Conservation (phyloP, 2,888 invertebrate species). For the Poecilobothrus nobilitatus region DNA sequence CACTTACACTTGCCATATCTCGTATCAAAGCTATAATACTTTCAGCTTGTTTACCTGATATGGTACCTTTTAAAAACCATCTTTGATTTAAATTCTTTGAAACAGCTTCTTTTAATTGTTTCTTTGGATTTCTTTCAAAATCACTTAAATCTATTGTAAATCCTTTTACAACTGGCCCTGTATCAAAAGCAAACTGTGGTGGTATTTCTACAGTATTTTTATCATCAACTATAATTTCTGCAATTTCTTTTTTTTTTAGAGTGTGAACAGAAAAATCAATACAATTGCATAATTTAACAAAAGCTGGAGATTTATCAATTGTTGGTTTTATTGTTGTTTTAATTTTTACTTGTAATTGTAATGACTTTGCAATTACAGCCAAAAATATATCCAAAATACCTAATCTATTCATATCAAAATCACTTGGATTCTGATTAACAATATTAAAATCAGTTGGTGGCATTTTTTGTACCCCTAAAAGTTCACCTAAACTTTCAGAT, state of each 20-base stretch:
- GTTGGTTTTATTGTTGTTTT: conserved; percentile 37
- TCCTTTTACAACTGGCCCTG: conserved; percentile 10
- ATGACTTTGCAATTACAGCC: conserved; percentile 81
- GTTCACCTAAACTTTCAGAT: conserved; percentile 70
- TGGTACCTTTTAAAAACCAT: conserved; percentile 85
- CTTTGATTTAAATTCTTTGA: conserved; percentile 43
- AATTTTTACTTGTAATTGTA: conserved; percentile 80
- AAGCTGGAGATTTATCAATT: conserved; percentile 51
- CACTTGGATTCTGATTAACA: conserved; percentile 47
- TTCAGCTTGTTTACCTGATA: conserved; percentile 77
- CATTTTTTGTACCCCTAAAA: conserved; percentile 60
- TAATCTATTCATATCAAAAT: conserved; percentile 49
- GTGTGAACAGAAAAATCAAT: conserved; percentile 40
- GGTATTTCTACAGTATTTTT: conserved; percentile 10
- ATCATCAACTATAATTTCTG: not conserved
- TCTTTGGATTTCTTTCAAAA: conserved; percentile 25
- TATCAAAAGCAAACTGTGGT: conserved; percentile 17
- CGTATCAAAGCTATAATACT: conserved; percentile 78
- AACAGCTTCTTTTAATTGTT: conserved; percentile 23
- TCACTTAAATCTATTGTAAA: conserved; percentile 20
- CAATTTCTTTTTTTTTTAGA: conserved; percentile 25
- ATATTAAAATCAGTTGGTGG: conserved; percentile 72
- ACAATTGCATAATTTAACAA: conserved; percentile 39
- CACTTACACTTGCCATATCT: conserved; percentile 82
- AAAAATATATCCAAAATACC: conserved; percentile 84